Evolutionary conservation across 2,113 vertebrate genomes (phyloP).

Genomic region (Cacatua alba): DNA sequence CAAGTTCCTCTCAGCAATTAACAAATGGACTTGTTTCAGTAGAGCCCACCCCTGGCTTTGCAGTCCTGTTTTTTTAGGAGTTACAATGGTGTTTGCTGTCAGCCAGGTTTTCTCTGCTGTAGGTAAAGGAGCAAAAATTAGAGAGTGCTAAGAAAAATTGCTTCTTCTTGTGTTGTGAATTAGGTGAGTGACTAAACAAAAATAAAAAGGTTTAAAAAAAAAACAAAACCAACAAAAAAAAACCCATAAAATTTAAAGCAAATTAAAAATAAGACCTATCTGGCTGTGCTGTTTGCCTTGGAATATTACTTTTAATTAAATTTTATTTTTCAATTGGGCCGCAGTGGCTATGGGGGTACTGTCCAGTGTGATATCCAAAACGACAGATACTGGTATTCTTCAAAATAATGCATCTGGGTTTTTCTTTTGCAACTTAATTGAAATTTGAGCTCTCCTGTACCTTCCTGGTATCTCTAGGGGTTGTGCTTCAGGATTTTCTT

Average conservation of each 20-base stretch:
- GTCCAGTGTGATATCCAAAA: not conserved
- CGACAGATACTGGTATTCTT: not conserved
- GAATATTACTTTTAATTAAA: not conserved
- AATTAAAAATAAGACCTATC: not conserved
- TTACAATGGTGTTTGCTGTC: not conserved
- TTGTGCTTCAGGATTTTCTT: not conserved
- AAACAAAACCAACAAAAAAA: not conserved
- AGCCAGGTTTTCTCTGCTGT: not conserved
- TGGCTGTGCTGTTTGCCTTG: not conserved
- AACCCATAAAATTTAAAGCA: not conserved
- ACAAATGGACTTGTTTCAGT: not conserved
- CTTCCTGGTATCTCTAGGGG: not conserved
- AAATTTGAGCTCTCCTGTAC: not conserved
- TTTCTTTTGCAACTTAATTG: not conserved
- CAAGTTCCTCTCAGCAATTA: not conserved
- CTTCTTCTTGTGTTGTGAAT: not conserved
- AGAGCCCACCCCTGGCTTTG: not conserved
- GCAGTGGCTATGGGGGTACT: not conserved
- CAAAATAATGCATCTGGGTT: not conserved
- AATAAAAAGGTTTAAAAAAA: not conserved
- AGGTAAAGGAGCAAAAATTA: not conserved
- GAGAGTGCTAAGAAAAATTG: not conserved
- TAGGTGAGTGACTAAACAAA: not conserved
- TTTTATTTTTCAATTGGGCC: not conserved
- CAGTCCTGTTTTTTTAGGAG: not conserved